phyloP scores from a whole-genome alignment of 2,797 vertebrate species.

The Scarus forsteni region DNA sequence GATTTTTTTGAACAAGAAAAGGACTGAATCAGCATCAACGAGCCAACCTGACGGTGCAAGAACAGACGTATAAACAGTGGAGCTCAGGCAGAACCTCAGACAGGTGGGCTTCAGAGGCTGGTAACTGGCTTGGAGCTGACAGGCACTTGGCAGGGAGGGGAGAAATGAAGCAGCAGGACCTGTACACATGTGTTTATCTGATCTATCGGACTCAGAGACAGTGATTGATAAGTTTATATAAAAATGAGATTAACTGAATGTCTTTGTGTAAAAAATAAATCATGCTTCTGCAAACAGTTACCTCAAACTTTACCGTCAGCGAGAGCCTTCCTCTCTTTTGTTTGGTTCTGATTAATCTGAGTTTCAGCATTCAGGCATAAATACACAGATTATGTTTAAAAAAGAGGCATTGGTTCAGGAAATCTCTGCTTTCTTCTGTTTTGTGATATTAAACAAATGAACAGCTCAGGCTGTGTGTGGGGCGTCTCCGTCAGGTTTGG shows the following conservation, averaged over 20 bases:
- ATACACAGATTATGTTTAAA: not conserved
- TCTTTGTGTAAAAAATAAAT: not conserved
- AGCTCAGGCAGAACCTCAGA: no score
- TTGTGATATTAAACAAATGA: slow-evolving; percentile 6
- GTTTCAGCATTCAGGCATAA: slow-evolving; percentile 3
- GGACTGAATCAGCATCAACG: no score
- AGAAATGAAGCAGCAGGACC: no score
- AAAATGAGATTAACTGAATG: not conserved
- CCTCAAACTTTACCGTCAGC: not conserved
- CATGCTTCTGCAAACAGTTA: not conserved
- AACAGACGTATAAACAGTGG: no score
- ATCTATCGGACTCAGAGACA: slow-evolving; percentile 4
- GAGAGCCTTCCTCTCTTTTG: not conserved
- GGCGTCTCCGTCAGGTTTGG: slow-evolving; percentile 17
- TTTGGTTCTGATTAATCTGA: no score
- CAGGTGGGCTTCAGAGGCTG: no score
- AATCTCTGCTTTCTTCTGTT: slow-evolving; percentile 1
- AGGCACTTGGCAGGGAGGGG: no score
- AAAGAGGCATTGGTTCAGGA: slow-evolving; percentile 1
- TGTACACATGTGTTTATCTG: not conserved
- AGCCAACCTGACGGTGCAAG: no score
- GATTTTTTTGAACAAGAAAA: no score
- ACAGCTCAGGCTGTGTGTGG: slow-evolving; percentile 5
- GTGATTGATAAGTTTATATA: slow-evolving; percentile 7
- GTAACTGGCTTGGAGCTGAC: no score